phyloP scores from a whole-genome alignment of 2,888 invertebrate genomes.

The Pteria penguin region DNA sequence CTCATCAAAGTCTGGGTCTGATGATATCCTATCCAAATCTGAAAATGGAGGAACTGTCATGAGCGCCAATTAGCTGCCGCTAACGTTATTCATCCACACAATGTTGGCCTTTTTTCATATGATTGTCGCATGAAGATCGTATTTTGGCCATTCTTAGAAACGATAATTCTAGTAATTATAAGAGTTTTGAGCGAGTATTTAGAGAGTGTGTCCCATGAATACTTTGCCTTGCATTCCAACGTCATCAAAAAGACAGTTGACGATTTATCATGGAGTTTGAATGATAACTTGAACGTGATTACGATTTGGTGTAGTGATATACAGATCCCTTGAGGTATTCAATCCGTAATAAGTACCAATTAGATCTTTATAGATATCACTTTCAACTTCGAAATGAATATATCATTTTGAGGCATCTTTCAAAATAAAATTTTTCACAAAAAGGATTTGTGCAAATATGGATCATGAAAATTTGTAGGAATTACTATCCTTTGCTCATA shows the following conservation, averaged over 20 bases:
- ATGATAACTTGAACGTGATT: constrained; percentile 18
- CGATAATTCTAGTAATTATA: constrained; percentile 30
- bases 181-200: constrained; percentile 33
- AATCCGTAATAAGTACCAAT: no score
- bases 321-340: background rate
- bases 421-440: no score
- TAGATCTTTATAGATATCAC: no score
- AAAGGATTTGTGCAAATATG: no score
- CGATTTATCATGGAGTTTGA: constrained; percentile 24
- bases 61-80: constrained; percentile 41
- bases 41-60: constrained; percentile 47
- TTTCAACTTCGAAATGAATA: no score
- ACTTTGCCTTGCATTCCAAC: constrained; percentile 13
- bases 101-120: constrained; percentile 41
- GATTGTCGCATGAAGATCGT: constrained; percentile 27
- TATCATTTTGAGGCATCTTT: no score
- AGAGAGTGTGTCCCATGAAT: constrained; percentile 24
- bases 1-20: constrained; percentile 26
- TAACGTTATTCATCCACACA: constrained; percentile 42
- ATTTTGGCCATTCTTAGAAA: constrained; percentile 29
- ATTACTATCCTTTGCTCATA: no score
- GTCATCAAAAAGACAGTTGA: constrained; percentile 26
- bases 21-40: constrained; percentile 41
- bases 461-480: no score
- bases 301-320: background rate